Percentiles rank a stretch among this genome's conserved stretches.
Conservation (phyloP, 2,113 vertebrate species). For the Plecturocebus donacophilus region DNA sequence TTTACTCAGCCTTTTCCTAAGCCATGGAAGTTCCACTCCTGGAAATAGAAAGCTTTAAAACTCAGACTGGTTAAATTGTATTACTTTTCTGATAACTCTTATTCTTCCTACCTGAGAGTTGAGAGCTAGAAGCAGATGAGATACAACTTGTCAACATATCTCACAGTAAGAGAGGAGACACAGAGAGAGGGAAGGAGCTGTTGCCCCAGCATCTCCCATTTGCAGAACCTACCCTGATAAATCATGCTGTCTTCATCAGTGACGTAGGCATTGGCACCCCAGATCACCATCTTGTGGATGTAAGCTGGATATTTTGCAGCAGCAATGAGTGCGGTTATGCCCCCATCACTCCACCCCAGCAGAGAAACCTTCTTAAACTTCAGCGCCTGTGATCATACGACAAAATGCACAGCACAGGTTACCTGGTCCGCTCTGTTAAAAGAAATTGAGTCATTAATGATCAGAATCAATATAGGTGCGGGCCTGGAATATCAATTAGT, state of each 20-base stretch:
- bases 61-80: background rate
- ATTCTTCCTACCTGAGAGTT: background rate
- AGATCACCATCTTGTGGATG: conserved; percentile 90
- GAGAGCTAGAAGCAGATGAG: background rate
- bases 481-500: background rate
- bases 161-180: background rate
- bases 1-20: background rate
- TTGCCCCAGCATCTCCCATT: fast-evolving
- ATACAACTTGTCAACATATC: background rate
- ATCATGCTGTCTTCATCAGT: conserved; percentile 89
- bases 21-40: background rate
- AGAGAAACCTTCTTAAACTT: conserved; percentile 91
- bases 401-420: background rate
- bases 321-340: conserved; percentile 91
- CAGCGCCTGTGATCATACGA: conserved; percentile 83
- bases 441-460: background rate
- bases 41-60: conserved; percentile 16
- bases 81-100: background rate
- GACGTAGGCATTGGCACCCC: conserved; percentile 91
- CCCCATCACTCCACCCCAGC: conserved; percentile 96
- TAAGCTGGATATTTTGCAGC: conserved; percentile 88
- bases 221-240: conserved; percentile 87
- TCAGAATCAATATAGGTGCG: background rate
- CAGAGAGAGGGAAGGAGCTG: too few species aligned
- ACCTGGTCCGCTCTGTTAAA: background rate